Evolutionary conservation across 1,140 invertebrate genomes (phyloP), one percentile per base, ranked within the genome.

Genomic region (Babylonia areolata): DNA sequence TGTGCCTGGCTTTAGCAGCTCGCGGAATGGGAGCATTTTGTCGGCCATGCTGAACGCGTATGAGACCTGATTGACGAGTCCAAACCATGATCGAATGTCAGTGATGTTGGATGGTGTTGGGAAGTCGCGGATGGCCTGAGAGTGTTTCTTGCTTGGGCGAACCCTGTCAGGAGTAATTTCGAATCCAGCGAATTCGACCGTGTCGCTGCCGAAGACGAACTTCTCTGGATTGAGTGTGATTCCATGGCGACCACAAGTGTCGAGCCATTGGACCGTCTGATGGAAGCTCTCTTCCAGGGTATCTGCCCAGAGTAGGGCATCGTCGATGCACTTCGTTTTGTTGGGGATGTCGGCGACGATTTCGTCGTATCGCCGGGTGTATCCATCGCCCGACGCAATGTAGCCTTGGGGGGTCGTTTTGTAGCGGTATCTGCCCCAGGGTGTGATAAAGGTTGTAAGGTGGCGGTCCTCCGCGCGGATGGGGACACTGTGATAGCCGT

Each of bases 161-260:
- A 91, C 90, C 31, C 12, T 87, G 39, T 75, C 85, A 3, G 20
- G 0, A 6, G 87, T 82, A 81, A 91, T 90, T 81, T 88, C 88
- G 54, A 89, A 91, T 28, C 91, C 90, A 1, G 89, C 89, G 79
- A 90, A 94, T 20, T 91, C 87, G 0, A 92, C 88, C 0, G n/a
- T 78, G 17, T 88, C 73, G 79, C 86, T 33, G 9, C 75, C 90
- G 54, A 93, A 90, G 5, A 31, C 15, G 40, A 91, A 90, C 84
- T 93, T 93, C 0, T 89, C 82, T 12, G 88, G 85, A 78, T 92
- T 93, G 6, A 94, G 87, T 2, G 86, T 93, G 23, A 91, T 93
- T 33, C 89, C 88, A 58, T 89, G 84, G 28, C 86, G 39, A 42
- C 86, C 88, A 79, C 90, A 91, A n/a, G n/a, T n/a, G n/a, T n/a